A percentile compares a stretch with the other conserved stretches of the same genome.
Evolutionary conservation across 1,140 invertebrate genomes (phyloP).

Genomic region (Euschistus heros): DNA sequence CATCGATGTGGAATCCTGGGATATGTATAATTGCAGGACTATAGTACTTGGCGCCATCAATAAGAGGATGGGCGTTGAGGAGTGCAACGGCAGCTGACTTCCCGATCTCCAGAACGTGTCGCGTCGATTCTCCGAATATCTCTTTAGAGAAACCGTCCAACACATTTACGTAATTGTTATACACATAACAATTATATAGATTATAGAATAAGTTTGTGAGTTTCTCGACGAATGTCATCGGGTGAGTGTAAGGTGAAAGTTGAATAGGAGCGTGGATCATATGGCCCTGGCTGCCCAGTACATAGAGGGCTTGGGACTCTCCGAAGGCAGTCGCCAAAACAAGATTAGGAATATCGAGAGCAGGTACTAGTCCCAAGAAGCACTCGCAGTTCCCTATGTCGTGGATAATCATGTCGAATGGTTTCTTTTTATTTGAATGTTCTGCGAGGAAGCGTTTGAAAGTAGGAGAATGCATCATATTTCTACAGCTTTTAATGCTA

Average conservation of each 20-base stretch:
- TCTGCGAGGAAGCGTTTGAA: not conserved
- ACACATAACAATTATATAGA: not conserved
- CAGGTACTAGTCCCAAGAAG: slow-evolving; percentile 32
- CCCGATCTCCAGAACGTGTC: slow-evolving; percentile 38
- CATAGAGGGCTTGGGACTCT: slow-evolving; percentile 18
- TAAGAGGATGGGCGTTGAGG: slow-evolving; percentile 43
- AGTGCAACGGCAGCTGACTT: slow-evolving; percentile 40
- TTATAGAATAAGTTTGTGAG: slow-evolving; percentile 37
- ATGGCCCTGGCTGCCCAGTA: slow-evolving; percentile 24
- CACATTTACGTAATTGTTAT: not conserved
- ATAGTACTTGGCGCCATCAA: slow-evolving; percentile 39
- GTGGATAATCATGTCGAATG: not conserved
- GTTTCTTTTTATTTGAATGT: not conserved
- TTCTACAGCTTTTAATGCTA: not conserved
- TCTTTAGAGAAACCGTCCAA: slow-evolving; percentile 37
- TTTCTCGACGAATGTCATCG: slow-evolving; percentile 45
- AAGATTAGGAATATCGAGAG: slow-evolving; percentile 36
- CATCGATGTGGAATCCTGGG: slow-evolving; percentile 43
- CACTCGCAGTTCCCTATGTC: not conserved
- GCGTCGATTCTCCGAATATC: slow-evolving; percentile 36
- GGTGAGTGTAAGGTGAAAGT: slow-evolving; percentile 37
- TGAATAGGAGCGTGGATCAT: slow-evolving; percentile 42
- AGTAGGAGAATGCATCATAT: not conserved
- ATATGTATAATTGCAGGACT: slow-evolving; percentile 43
- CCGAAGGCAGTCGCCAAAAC: slow-evolving; percentile 33